phyloP scores from a whole-genome alignment of 2,797 vertebrate species.

The Triplophysa yarkandensis region DNA sequence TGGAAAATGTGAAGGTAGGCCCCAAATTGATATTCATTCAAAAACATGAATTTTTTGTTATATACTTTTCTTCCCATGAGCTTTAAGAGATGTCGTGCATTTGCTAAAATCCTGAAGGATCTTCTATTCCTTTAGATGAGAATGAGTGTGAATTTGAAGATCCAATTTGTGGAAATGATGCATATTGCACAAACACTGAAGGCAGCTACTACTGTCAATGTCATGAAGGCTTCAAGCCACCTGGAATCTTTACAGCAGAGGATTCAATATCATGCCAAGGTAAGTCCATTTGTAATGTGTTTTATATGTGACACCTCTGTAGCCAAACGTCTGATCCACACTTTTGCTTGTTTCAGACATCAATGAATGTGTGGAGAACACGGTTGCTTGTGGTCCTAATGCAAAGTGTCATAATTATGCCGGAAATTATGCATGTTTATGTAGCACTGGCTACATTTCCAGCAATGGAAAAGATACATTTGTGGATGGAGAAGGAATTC shows the following conservation, averaged over 20 bases:
- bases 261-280: background rate
- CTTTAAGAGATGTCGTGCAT: background rate
- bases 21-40: background rate
- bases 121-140: slow-evolving; percentile 19
- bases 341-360: slow-evolving; percentile 60
- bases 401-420: slow-evolving; percentile 30
- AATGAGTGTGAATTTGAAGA: slow-evolving; percentile 41
- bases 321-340: slow-evolving; percentile 14
- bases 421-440: slow-evolving; percentile 61
- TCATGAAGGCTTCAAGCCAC: background rate
- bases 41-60: background rate
- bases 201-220: slow-evolving; percentile 69
- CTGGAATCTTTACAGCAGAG: background rate
- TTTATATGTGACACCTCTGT: background rate
- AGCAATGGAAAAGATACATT: background rate
- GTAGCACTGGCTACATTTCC: slow-evolving; percentile 52
- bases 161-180: slow-evolving; percentile 1
- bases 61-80: background rate
- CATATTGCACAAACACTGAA: slow-evolving; percentile 26
- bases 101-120: background rate
- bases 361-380: slow-evolving; percentile 21
- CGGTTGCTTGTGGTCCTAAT: slow-evolving; percentile 58
- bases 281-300: slow-evolving; percentile 39
- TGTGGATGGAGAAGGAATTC: accelerated
- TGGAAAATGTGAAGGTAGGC: background rate